Conservation (phyloP, 2,888 invertebrate genomes). For the Parnassius glacialis region DNA sequence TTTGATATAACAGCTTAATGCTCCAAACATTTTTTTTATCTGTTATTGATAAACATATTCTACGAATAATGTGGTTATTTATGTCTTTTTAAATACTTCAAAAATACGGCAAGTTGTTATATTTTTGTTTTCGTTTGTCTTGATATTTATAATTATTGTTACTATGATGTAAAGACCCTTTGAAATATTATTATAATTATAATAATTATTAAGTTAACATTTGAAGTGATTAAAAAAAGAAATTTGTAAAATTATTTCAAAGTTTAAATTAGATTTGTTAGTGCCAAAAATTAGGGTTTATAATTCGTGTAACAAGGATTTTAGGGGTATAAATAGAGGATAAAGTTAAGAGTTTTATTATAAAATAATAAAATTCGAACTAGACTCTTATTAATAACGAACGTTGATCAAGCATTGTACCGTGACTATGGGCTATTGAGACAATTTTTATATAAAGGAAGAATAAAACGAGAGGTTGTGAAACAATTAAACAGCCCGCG, state of each 20-base stretch:
- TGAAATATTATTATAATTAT: no score
- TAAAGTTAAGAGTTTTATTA: constrained; percentile 65
- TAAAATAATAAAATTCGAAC: constrained; percentile 73
- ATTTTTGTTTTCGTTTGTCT: background rate
- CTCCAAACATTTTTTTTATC: constrained; percentile 47
- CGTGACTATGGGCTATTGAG: constrained; percentile 61
- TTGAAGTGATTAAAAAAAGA: constrained; percentile 39
- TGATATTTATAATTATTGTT: no score
- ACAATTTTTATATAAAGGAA: constrained; percentile 50
- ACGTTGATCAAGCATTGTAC: constrained; percentile 51
- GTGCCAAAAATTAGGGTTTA: constrained; percentile 76
- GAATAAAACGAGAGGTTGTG: constrained; percentile 68
- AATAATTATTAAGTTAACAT: no score
- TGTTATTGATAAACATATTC: background rate
- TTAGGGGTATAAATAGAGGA: constrained; percentile 66
- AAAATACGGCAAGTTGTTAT: constrained; percentile 13
- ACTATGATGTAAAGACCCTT: constrained; percentile 23
- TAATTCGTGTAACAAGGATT: constrained; percentile 69
- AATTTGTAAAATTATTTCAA: constrained; percentile 50
- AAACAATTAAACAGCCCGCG: constrained; percentile 61
- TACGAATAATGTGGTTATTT: background rate
- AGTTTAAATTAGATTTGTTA: constrained; percentile 73
- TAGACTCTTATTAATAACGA: constrained; percentile 71
- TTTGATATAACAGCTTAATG: constrained; percentile 44
- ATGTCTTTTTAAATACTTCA: constrained; percentile 15